A percentile compares a stretch with the other conserved stretches of the same genome.
Conservation (phyloP, 2,888 invertebrate genomes). For the Metacarcinus magister region DNA sequence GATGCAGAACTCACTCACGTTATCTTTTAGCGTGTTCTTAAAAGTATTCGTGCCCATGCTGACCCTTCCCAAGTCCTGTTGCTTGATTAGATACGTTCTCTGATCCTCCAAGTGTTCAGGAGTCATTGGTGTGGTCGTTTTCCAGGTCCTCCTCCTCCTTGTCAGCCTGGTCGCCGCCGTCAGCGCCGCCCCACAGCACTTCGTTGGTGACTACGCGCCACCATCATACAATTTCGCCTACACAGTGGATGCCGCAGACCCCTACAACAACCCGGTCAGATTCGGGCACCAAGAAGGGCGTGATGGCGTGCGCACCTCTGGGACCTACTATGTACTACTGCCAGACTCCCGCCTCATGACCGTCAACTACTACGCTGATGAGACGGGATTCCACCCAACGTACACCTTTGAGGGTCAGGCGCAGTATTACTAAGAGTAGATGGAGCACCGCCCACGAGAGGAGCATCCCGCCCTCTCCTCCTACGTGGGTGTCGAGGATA, state of each 20-base stretch:
- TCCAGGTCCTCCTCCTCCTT: not conserved
- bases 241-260: constrained; percentile 68
- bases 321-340: constrained; percentile 74
- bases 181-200: not conserved
- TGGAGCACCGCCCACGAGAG: not conserved
- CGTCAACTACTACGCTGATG: constrained; percentile 74
- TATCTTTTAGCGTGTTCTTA: not conserved
- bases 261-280: constrained; percentile 51
- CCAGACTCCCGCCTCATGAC: constrained; percentile 76
- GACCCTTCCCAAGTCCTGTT: not conserved
- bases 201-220: not conserved
- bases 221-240: constrained; percentile 68
- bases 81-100: not conserved
- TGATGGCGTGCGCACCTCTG: constrained; percentile 55
- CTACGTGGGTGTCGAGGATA: not conserved
- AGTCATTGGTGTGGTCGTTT: not conserved
- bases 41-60: not conserved
- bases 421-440: constrained; percentile 55
- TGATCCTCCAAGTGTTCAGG: not conserved
- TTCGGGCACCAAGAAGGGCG: constrained; percentile 74
- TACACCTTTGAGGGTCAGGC: constrained; percentile 72
- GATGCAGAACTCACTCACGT: not conserved
- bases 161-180: constrained; percentile 9
- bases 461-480: not conserved
- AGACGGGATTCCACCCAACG: constrained; percentile 78